phyloP scores from a whole-genome alignment of 1,140 invertebrate species.

The Agrypnia vestita region DNA sequence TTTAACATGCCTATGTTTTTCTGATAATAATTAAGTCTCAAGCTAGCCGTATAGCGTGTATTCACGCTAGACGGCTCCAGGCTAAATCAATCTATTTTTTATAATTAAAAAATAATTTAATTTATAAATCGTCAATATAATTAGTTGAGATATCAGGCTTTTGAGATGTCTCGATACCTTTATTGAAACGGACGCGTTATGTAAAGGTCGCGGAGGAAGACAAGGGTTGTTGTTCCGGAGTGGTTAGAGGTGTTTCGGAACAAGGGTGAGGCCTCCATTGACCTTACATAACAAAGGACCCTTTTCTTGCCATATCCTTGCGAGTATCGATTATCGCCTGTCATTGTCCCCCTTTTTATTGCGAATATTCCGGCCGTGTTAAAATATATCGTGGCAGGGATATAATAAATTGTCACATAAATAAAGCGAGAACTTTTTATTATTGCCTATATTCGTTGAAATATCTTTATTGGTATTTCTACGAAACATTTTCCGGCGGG shows the following conservation, averaged over 20 bases:
- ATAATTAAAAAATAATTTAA: too few species aligned
- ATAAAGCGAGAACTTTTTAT: constrained; percentile 13
- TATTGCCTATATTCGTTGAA: constrained; percentile 14
- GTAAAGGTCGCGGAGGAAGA: constrained; percentile 22
- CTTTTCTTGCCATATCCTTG: constrained; percentile 36
- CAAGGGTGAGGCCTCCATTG: constrained; percentile 29
- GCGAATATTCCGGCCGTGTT: constrained; percentile 20
- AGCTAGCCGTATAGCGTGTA: too few species aligned
- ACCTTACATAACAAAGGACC: constrained; percentile 37
- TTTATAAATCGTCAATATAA: not conserved
- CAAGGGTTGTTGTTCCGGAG: constrained; percentile 41
- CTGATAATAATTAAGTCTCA: too few species aligned
- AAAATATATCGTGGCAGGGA: constrained; percentile 7
- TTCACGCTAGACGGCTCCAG: too few species aligned
- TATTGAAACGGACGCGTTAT: constrained; percentile 36
- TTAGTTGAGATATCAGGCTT: constrained; percentile 14
- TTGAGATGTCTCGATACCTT: constrained; percentile 7
- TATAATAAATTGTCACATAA: constrained; percentile 23
- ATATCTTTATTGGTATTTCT: not conserved
- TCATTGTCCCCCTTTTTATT: constrained; percentile 20
- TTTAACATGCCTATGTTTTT: too few species aligned
- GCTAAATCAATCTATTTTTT: too few species aligned
- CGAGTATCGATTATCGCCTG: constrained; percentile 36
- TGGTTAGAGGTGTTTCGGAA: constrained; percentile 42
- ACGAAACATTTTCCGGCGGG: too few species aligned